Base-by-base conservation (phyloP, 2,797 vertebrate species). In the Melanotaenia pygmaea region DNA sequence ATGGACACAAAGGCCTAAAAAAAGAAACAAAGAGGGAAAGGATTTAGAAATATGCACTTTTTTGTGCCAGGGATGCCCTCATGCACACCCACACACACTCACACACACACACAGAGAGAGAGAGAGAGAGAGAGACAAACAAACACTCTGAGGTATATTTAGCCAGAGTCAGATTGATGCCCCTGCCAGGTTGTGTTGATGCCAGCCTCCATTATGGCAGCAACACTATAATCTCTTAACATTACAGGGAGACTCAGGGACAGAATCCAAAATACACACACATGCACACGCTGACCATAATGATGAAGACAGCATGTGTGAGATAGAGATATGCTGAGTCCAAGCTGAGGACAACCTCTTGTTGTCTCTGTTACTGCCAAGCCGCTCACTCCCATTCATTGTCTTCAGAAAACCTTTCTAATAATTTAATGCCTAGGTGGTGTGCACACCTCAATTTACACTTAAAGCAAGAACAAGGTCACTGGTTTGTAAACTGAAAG, bases 141-240 rank as follows among this genome's bases (percentile, higher is more conserved):
- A 72, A 5, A 60, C 66, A 43, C 32, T 79, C 70, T 59, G 77
- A 83, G 58, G 74, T 85, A 82, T 85, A 87, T 91, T 85, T 82
- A 88, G 88, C 68, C 43, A n/a, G 64, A 74, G 69, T 70, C 67
- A 78, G 73, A 86, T 79, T 82, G 77, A 84, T 81, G 72, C 66
- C 51, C 51, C 70, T 83, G 80, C 81, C 86, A 87, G 83, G 73
- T 75, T 76, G 64, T 72, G 80, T 77, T 82, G 83, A 87, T 78
- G 84, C 82, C 84, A 87, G 74, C 71, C 69, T 77, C 76, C 66
- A 82, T 79, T 84, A 88, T 86, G 79, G 75, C 83, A 79, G 69
- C 74, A 82, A 59, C 69, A 80, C 84, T 86, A 81, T 87, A 90
- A 91, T 90, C 81, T 81, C 76, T 79, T 87, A 85, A 83, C 86